Base-by-base conservation (phyloP, 2,797 vertebrate genomes). In the Esox lucius region DNA sequence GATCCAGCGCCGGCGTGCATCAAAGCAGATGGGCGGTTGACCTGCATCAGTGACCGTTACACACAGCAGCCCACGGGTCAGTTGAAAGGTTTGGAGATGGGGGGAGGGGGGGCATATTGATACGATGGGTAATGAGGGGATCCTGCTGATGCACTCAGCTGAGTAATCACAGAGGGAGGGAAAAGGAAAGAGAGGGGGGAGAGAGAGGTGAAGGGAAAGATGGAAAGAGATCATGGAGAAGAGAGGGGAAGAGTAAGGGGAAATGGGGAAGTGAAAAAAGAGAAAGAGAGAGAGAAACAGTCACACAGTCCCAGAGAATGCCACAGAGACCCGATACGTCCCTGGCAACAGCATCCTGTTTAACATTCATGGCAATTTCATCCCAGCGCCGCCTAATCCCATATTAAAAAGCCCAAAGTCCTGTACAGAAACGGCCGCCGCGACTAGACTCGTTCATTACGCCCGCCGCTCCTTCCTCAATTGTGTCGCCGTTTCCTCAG, bases 41-140 rank as follows among this genome's bases (percentile, higher is more conserved):
- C 80, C 86, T 80, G 68, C 82, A 89, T 87, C 82, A 86, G 48
- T 70, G 84, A 85, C 84, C 87, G 89, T 90, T 91, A 90, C 73
- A 80, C 61, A 70, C 76, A 80, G n/a, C 56, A 81, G 81, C 74
- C 81, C 79, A 80, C 35, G 73, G 89, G 90, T 90, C 87, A 86
- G 83, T 24, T 80, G 80, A 13, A 11, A 46, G 9, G 42, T 46
- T 2, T 13, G 76, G 82, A 80, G 17, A 73, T 74, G 17, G 16
- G 73, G 80, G 83, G 73, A 73, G 78, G 78, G 56, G 56, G 78
- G 86, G 87, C 81, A 85, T 88, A 86, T 89, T 91, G 87, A 85
- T 80, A 76, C 73, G 72, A 79, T 72, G 56, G 81, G 86, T 89
- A 90, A 90, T 90, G 89, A 90, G 82, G 49, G 31, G 82, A 79